Evolutionary conservation across 2,797 vertebrate species (phyloP).

Genomic region (Myotis findleyi): DNA sequence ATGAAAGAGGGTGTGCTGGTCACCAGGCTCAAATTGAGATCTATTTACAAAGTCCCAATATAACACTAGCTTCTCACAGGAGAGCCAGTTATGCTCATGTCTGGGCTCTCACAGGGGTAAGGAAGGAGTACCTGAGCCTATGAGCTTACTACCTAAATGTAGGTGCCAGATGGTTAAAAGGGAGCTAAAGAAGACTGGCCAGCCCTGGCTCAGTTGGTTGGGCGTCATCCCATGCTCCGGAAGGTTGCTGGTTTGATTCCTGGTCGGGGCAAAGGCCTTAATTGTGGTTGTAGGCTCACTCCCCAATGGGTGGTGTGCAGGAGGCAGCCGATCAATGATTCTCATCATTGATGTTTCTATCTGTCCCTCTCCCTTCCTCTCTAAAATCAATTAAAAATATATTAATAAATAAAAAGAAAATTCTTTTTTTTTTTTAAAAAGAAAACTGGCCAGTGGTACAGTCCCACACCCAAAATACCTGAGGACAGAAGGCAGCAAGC

Average conservation of each 20-base stretch:
- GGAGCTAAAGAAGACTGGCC: neutral
- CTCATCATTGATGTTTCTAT: neutral
- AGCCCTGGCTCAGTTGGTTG: neutral
- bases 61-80: neutral
- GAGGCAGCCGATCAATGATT: neutral
- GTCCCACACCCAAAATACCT: constrained; percentile 85
- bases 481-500: constrained; percentile 97
- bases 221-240: neutral
- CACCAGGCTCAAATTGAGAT: neutral
- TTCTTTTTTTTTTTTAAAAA: neutral
- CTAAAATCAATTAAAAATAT: neutral
- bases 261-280: neutral
- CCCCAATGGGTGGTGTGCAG: neutral
- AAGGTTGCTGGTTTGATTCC: neutral
- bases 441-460: neutral
- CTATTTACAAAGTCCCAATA: neutral
- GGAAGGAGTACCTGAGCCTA: neutral
- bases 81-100: neutral
- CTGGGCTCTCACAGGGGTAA: neutral
- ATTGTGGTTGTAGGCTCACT: neutral
- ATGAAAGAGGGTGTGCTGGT: neutral
- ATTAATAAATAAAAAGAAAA: neutral
- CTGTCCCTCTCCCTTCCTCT: neutral
- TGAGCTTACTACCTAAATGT: neutral
- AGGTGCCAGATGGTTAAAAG: neutral